Evolutionary conservation across 2,797 vertebrate genomes (phyloP), one percentile per base, ranked within the genome.

Genomic region (Schizothorax lantsangensis): DNA sequence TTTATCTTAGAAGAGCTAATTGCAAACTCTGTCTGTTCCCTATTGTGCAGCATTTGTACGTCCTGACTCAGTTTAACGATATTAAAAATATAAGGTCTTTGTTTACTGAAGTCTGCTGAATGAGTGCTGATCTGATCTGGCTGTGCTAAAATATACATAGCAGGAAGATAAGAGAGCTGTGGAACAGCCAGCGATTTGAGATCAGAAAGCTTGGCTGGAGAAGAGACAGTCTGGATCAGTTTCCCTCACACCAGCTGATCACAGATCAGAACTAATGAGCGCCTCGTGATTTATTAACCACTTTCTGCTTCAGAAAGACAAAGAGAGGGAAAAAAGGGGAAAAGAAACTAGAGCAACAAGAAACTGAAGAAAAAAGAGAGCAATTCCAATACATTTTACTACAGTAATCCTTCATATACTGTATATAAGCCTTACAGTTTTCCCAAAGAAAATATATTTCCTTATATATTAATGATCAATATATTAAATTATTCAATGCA

Each of bases 261-360:
- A 91, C 89, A 91, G 91, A 80, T 88, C 87, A 86, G 14, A 77
- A 86, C 86, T 94, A 95, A 95, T 93, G 92, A 94, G 92, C 85
- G 86, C 86, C 86, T 87, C 89, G 88, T 94, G 91, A 94, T 94
- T 94, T 94, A 94, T 95, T 94, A 92, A 95, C 92, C 92, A 83
- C 57, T 74, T 80, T 91, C 91, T 91, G 90, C 93, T 93, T 92
- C 88, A 91, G 85, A 91, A 88, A 87, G 86, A 5, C 66, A 68
- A 36, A 68, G 66, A 68, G 87, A 82, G 71, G 10, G 73, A 89
- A 92, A 91, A 26, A 36, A 6, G 66, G 10, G n/a, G 17, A 1
- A 59, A 40, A 30, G 45, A 81, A 54, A 93, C 90, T 89, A 90
- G 12, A 71, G 83, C 12, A 49, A 68, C 38, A 15, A 75, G 23